Percentiles rank a stretch among this genome's conserved stretches.
phyloP scores from a whole-genome alignment of 2,888 invertebrate genomes.

The Acronicta leporina region DNA sequence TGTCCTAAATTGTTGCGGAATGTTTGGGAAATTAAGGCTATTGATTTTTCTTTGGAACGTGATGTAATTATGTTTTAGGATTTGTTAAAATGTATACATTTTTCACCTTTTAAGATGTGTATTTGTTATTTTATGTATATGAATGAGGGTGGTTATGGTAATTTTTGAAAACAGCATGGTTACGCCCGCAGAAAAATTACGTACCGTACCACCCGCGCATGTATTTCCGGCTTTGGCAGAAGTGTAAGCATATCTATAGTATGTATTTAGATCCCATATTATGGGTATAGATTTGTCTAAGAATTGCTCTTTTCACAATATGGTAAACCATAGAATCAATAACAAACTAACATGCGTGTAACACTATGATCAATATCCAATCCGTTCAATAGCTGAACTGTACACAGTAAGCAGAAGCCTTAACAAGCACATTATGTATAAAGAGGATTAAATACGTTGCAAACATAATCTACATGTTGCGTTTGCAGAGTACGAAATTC shows the following conservation, averaged over 20 bases:
- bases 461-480: slow-evolving; percentile 9
- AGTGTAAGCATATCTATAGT: too few species aligned
- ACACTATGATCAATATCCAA: slow-evolving; percentile 26
- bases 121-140: background rate
- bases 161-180: too few species aligned
- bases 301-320: too few species aligned
- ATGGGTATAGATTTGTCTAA: too few species aligned
- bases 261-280: too few species aligned
- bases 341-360: background rate
- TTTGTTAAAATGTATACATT: background rate
- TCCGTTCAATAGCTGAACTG: slow-evolving; percentile 22
- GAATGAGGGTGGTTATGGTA: too few species aligned
- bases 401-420: slow-evolving; percentile 34
- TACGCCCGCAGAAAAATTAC: too few species aligned
- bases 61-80: background rate
- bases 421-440: slow-evolving; percentile 41
- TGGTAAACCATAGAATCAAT: background rate
- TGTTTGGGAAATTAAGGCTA: slow-evolving; percentile 2
- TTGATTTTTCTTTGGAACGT: slow-evolving; percentile 10
- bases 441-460: slow-evolving; percentile 34
- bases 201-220: too few species aligned
- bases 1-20: slow-evolving; percentile 19
- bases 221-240: too few species aligned
- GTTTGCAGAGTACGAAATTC: slow-evolving; percentile 26
- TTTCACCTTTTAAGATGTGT: background rate